Base-by-base conservation (phyloP, 2,113 vertebrate species). In the Gymnorhina tibicen region DNA sequence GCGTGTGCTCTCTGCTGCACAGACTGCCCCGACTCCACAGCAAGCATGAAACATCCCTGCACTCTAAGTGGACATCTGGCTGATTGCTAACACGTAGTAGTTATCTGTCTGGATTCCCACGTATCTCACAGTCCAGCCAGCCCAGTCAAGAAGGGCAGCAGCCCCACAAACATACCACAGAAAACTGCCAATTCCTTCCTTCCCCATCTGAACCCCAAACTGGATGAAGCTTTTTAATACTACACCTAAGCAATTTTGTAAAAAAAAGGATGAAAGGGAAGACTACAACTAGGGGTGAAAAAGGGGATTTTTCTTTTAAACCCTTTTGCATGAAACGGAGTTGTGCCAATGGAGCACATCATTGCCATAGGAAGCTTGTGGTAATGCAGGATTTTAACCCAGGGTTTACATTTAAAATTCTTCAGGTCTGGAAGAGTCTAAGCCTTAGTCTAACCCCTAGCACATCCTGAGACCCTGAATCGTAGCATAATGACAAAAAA, bases 1-100 rank as follows among this genome's bases (percentile, higher is more conserved):
- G 0, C 1, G 0, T 13, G 8, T 56, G 66, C 20, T 10, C 27
- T 55, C 17, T 18, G 15, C 47, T 72, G n/a, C 78, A 50, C 39
- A 14, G 30, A 7, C 46, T 52, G 20, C 46, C 7, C 27, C 23
- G 52, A 39, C 42, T 84, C 68, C 37, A 47, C n/a, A 39, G 46
- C 4, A 24, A 30, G 53, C 21, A 22, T 44, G 24, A 50, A 81
- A 59, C 16, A 3, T 28, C 35, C 56, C 59, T 23, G 7, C 19
- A 6, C 24, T 59, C 16, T 41, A 21, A 6, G 2, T n/a, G 33
- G 20, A 23, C 7, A 5, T 46, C 59, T 85, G 49, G 24, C 49
- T 64, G 49, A 72, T 8, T 44, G 73, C 22, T 81, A 72, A 73
- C 24, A 73, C 32, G 30, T 0, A 16, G 35, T 2, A 20, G 28